Evolutionary conservation across 2,113 vertebrate genomes (phyloP).

Genomic region (Rhodinocichla rosea): DNA sequence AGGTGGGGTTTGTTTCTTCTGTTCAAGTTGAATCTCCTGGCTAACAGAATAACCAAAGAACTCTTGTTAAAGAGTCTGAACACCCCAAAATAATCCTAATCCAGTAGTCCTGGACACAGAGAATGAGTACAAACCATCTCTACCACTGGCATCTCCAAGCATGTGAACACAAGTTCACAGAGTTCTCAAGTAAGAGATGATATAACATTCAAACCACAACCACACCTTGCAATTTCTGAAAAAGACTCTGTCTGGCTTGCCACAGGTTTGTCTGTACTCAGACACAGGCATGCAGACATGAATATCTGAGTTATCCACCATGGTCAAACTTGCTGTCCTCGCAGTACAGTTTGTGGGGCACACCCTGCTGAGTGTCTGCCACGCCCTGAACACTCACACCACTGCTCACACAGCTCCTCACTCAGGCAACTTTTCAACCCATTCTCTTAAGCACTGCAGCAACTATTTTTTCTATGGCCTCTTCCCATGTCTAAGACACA

Average conservation of each 20-base stretch:
- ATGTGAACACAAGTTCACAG: neutral
- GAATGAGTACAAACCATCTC: neutral
- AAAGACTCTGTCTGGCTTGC: neutral
- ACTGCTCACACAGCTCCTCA: neutral
- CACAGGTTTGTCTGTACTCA: neutral
- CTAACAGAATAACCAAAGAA: neutral
- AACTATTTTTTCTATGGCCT: neutral
- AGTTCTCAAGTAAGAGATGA: neutral
- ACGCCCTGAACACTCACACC: neutral
- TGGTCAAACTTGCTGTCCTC: neutral
- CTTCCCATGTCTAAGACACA: neutral
- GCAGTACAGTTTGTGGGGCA: neutral
- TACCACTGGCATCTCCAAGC: neutral
- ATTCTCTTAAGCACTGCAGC: neutral
- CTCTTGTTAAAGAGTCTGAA: neutral
- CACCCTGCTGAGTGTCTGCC: neutral
- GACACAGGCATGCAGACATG: neutral
- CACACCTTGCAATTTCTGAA: conserved; percentile 17
- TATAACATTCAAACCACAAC: neutral
- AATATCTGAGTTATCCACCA: neutral
- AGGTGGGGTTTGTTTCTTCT: rapidly evolving
- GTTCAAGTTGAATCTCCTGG: neutral
- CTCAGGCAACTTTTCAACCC: neutral
- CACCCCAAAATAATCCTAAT: neutral
- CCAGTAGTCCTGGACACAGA: neutral